A percentile compares a stretch with the other conserved stretches of the same genome.
phyloP scores from a whole-genome alignment of 2,888 invertebrate species.

The Mimas tiliae region DNA sequence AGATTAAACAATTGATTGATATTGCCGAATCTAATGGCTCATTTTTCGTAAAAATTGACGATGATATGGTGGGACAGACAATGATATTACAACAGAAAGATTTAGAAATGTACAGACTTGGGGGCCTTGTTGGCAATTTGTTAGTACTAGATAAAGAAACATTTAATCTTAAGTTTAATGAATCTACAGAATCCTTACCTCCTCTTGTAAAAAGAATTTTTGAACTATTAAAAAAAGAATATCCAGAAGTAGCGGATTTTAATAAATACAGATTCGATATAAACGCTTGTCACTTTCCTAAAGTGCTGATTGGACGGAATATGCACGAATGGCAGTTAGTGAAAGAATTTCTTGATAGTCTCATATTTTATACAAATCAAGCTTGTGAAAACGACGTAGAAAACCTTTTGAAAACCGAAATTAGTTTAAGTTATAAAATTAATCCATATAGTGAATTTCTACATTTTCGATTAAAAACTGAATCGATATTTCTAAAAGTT shows the following conservation, averaged over 20 bases:
- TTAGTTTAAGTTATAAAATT: conserved; percentile 28
- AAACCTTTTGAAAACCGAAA: conserved; percentile 38
- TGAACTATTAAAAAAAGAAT: conserved; percentile 28
- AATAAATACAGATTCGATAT: conserved; percentile 36
- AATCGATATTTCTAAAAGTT: conserved; percentile 38
- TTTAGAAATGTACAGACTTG: conserved; percentile 35
- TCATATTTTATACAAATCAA: conserved; percentile 43
- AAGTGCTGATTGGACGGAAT: conserved; percentile 31
- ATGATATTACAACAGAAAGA: conserved; percentile 34
- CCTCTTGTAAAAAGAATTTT: conserved; percentile 30
- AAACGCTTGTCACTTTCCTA: conserved; percentile 34
- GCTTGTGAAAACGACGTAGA: conserved; percentile 41
- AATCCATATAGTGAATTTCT: conserved; percentile 24
- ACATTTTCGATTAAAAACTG: conserved; percentile 32
- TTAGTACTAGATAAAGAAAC: conserved; percentile 33
- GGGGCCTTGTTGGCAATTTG: conserved; percentile 40
- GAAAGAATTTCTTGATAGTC: conserved; percentile 27
- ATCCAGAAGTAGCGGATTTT: conserved; percentile 20
- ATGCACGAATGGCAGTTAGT: conserved; percentile 31
- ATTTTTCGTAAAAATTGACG: conserved; percentile 31
- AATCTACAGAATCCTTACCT: conserved; percentile 25
- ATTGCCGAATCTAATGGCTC: conserved; percentile 15
- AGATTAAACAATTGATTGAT: conserved; percentile 32
- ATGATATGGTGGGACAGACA: conserved; percentile 34
- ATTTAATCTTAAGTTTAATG: conserved; percentile 37